Conservation (phyloP, 2,888 invertebrate species). For the Meteorus colon region DNA sequence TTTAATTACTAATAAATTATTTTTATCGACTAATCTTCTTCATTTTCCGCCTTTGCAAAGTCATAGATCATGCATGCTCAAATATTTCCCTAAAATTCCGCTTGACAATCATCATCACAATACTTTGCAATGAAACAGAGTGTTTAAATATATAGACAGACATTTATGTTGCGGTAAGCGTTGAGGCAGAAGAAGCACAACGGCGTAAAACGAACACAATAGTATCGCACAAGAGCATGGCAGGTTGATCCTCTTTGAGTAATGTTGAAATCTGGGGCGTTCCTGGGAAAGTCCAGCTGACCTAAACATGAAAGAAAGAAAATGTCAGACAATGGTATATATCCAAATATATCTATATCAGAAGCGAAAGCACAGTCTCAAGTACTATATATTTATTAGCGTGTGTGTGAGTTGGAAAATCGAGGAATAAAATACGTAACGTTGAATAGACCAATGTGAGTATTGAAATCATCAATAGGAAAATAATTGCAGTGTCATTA, state of each 20-base stretch:
- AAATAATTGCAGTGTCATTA: constrained; percentile 40
- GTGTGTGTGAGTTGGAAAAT: constrained; percentile 9
- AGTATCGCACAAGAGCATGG: constrained; percentile 59
- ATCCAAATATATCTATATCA: neutral
- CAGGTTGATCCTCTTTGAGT: constrained; percentile 73
- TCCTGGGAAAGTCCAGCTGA: constrained; percentile 71
- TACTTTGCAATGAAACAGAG: neutral
- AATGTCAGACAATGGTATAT: neutral
- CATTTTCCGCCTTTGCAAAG: constrained; percentile 12
- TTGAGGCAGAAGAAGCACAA: constrained; percentile 49
- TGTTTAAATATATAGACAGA: neutral
- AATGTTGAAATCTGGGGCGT: constrained; percentile 73
- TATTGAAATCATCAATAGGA: constrained; percentile 28
- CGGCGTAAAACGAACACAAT: constrained; percentile 66
- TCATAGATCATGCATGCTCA: neutral
- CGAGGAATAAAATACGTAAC: constrained; percentile 6
- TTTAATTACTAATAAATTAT: neutral
- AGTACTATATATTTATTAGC: constrained; percentile 26
- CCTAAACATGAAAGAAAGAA: constrained; percentile 47
- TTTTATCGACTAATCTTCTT: neutral
- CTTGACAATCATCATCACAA: constrained; percentile 19
- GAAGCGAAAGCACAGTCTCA: neutral
- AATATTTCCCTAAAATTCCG: constrained; percentile 16
- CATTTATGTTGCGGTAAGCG: constrained; percentile 35
- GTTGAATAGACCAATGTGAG: neutral